phyloP scores from a whole-genome alignment of 2,797 vertebrate species.

The Sphenodon punctatus region DNA sequence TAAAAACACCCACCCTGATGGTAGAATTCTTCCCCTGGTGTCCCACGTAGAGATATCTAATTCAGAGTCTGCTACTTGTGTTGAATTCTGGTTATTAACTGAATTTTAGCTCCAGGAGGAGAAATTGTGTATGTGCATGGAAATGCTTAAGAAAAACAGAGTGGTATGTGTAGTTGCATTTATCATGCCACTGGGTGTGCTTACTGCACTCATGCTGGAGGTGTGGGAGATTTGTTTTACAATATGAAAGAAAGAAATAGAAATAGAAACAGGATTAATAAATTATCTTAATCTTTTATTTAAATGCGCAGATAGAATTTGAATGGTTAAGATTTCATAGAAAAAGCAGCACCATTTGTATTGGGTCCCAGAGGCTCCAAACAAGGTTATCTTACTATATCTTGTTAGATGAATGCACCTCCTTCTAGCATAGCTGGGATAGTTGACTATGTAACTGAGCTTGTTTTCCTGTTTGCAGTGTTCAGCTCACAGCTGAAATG shows the following conservation, averaged over 20 bases:
- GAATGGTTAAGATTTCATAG: not conserved
- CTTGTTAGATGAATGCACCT: not conserved
- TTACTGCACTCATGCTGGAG: not conserved
- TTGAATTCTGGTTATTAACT: not conserved
- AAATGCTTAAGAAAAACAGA: not conserved
- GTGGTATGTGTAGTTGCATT: not conserved
- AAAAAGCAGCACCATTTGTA: not conserved
- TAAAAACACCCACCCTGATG: no score
- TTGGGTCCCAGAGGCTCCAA: not conserved
- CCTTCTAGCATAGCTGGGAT: not conserved
- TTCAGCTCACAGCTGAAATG: not conserved
- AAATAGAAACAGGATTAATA: not conserved
- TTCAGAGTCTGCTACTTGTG: no score
- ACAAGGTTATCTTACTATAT: not conserved
- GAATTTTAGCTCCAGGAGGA: not conserved
- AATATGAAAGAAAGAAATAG: not conserved
- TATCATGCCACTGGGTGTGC: not conserved
- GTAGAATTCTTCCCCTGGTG: no score
- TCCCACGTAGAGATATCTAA: no score
- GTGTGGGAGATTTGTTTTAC: constrained; percentile 14
- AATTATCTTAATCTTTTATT: not conserved
- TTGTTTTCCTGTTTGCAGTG: not conserved
- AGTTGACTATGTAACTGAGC: not conserved
- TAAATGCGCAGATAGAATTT: not conserved
- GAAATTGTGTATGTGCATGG: not conserved